These are phyloP conservation scores for Antechinus flavipes DNA, from an alignment of 2,113 vertebrate species.

Conservation along the genomic window DNA sequence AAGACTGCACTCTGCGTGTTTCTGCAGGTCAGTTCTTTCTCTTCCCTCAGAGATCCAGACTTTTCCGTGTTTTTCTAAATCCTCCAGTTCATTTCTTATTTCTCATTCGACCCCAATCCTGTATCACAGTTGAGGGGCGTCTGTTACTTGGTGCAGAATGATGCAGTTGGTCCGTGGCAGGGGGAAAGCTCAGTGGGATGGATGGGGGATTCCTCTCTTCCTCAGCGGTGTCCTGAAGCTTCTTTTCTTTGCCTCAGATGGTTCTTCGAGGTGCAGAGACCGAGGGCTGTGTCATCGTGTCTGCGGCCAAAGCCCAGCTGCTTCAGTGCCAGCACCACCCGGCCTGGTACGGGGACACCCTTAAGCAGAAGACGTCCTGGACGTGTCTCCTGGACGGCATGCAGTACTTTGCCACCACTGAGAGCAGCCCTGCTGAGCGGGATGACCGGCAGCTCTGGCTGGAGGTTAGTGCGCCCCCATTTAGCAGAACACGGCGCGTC, in stretches of 20 bases:
- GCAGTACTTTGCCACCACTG: conserved; percentile 99
- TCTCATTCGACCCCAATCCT: neutral
- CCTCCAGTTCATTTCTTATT: neutral
- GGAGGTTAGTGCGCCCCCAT: conserved; percentile 86
- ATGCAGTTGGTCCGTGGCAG: conserved; percentile 13
- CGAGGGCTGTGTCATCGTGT: conserved; percentile 96
- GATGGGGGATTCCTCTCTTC: neutral
- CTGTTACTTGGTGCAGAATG: neutral
- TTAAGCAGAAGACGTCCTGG: conserved; percentile 99
- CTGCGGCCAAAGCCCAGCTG: conserved; percentile 96
- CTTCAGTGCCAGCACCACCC: conserved; percentile 98
- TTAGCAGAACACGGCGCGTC: neutral
- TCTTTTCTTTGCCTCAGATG: conserved; percentile 87
- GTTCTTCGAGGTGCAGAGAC: conserved; percentile 97
- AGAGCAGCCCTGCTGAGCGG: conserved; percentile 91
- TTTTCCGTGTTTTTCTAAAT: neutral
- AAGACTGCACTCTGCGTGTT: too few species aligned
- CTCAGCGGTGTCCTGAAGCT: conserved; percentile 25
- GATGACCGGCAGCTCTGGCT: conserved; percentile 96
- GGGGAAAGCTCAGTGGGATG: conserved; percentile 37
- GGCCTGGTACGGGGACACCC: conserved; percentile 95
- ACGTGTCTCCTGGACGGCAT: conserved; percentile 97
- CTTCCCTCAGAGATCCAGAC: neutral
- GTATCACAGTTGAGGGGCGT: neutral
- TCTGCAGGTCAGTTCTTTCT: neutral